Evolutionary conservation across 2,888 invertebrate species (phyloP).

Genomic region (Noctua janthe): DNA sequence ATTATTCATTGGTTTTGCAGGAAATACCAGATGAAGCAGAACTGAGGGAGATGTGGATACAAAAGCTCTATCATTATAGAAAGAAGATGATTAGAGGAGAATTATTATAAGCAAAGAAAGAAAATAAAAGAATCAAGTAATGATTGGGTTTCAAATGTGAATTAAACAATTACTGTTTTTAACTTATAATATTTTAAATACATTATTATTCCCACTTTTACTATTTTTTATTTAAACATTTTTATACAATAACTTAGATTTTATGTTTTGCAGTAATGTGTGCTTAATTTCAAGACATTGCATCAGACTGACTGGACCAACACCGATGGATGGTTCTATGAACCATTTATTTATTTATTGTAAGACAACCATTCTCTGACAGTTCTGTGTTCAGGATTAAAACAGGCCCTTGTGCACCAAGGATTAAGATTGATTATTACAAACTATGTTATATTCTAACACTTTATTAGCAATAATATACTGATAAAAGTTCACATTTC

Average conservation of each 20-base stretch:
- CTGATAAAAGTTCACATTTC: slow-evolving; percentile 54
- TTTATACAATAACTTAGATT: not conserved
- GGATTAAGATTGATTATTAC: slow-evolving; percentile 37
- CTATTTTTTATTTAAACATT: slow-evolving; percentile 4
- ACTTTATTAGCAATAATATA: slow-evolving; percentile 51
- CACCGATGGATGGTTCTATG: not conserved
- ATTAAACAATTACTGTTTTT: slow-evolving; percentile 52
- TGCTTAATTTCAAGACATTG: slow-evolving; percentile 13
- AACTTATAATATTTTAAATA: slow-evolving; percentile 60
- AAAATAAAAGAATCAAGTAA: not conserved
- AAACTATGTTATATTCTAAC: slow-evolving; percentile 44
- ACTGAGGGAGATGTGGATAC: slow-evolving; percentile 94
- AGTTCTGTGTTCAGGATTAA: not conserved
- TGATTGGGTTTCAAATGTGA: slow-evolving; percentile 4
- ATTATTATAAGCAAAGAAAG: slow-evolving; percentile 73
- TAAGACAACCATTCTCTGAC: not conserved
- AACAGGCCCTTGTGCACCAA: not conserved
- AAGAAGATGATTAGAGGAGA: slow-evolving; percentile 91
- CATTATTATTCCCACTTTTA: slow-evolving; percentile 15
- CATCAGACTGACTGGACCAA: slow-evolving; percentile 21
- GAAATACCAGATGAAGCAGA: slow-evolving; percentile 92
- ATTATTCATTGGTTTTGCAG: slow-evolving; percentile 78
- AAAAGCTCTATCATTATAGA: slow-evolving; percentile 91
- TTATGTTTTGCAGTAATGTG: not conserved
- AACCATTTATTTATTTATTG: not conserved